Evolutionary conservation across 2,888 invertebrate species (phyloP).

Genomic region (Leptopterna dolabrata): DNA sequence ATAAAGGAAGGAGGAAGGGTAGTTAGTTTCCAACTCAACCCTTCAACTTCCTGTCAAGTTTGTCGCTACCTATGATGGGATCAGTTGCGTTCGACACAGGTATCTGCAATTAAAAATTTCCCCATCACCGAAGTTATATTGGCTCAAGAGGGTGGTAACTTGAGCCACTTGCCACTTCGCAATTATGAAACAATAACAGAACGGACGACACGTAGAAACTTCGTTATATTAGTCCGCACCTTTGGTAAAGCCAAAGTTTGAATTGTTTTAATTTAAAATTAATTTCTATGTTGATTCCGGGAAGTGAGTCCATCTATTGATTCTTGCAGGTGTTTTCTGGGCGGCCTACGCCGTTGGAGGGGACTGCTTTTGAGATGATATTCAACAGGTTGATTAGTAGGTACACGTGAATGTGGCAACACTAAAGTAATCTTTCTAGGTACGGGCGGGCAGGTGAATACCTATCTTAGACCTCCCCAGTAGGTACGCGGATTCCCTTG

Average conservation of each 20-base stretch:
- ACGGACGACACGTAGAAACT: not conserved
- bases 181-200: conserved; percentile 13
- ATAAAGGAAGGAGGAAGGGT: not conserved
- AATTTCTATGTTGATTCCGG: not conserved
- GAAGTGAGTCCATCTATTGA: too few species aligned
- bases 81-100: not conserved
- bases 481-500: too few species aligned
- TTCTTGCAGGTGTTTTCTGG: too few species aligned
- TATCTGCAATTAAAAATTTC: conserved; percentile 24
- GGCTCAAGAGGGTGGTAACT: not conserved
- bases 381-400: too few species aligned
- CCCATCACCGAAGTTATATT: conserved; percentile 39
- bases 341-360: too few species aligned
- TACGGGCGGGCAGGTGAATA: too few species aligned
- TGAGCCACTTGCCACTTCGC: not conserved
- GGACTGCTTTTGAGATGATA: too few species aligned
- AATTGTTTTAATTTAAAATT: not conserved
- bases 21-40: not conserved
- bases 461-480: too few species aligned
- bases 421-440: too few species aligned
- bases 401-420: too few species aligned
- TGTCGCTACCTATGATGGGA: not conserved
- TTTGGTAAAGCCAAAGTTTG: not conserved
- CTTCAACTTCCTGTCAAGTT: not conserved
- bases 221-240: not conserved